Evolutionary conservation across 2,113 vertebrate genomes (phyloP), one percentile per base, ranked within the genome.

Genomic region (Neolamprologus toae): DNA sequence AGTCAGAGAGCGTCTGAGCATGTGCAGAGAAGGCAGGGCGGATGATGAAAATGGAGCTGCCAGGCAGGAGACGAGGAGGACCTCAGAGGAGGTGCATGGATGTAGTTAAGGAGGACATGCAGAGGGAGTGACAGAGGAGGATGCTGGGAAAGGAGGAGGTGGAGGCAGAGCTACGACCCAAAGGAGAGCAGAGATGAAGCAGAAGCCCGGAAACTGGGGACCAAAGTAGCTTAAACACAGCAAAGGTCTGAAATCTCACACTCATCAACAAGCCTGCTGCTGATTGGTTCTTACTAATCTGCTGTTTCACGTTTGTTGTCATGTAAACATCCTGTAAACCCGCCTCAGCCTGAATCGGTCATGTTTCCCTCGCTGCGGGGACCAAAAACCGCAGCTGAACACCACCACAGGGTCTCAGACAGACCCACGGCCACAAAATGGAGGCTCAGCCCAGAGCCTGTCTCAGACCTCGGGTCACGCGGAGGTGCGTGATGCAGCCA

Each of bases 151-250:
- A 16, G 3, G 35, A 40, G 11, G 19, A 23, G 35, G 12, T 42
- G 37, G 66, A 42, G 37, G 37, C 37, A 10, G 66, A 71, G 37
- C 4, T 37, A 0, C 1, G 19, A 35, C 31, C 31, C 61, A 3
- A 68, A 37, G 3, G 3, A 40, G 63, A 68, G 63, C 63, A 21
- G 7, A 5, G 7, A 9, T 13, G 35, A 71, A 42, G 10, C 31
- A n/a, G 57, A 31, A 31, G 26, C 26, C 26, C 0, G 0, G 6
- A 63, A 35, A 63, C 59, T 35, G 17, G 59, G 31, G 3, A 63
- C 31, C 59, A 66, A 0, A 66, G 61, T 0, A 66, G 17, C 33
- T 66, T 1, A 3, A 37, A 66, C 33, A n/a, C 61, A 37, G 61
- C 61, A 66, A 5, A 63, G 16, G 16, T 35, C 28, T 11, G 4